Base-by-base conservation (phyloP, 2,113 vertebrate species). In the Solea solea region DNA sequence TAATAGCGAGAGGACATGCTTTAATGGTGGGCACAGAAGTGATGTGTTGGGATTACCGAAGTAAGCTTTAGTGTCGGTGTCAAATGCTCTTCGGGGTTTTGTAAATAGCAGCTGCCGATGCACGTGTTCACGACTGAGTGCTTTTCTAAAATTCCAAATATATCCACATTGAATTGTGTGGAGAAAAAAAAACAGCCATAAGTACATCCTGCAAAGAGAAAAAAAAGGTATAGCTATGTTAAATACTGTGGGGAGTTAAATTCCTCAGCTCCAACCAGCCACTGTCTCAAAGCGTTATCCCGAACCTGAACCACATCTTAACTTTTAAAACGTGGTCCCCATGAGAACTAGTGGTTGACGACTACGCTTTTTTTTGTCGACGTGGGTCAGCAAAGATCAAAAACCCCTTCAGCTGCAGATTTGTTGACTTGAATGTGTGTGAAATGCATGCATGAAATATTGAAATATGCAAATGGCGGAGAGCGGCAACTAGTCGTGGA, bases 221-320 rank as follows among this genome's bases (percentile, higher is more conserved):
- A 34, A 34, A 34, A 34, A 34, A 34, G 34, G 3, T 34, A 34
- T 34, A n/a, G 9, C 27, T 58, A 64, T 60, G 44, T 69, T 51
- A 46, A 70, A 78, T 48, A 46, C 44, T 46, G 14, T 56, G 2
- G 64, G 57, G 71, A 68, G 67, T 59, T 60, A 58, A 50, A 55
- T 58, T 50, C 49, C 49, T 16, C 5, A n/a, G 49, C 49, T 16
- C 49, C 28, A 48, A 21, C 16, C 40, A 65, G 63, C 56, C 39
- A n/a, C 53, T 25, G 39, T 56, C 48, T 34, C 9, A 48, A 34
- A 34, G 34, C 34, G 34, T 34, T 34, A 34, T 34, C 5, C 5
- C 34, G 3, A 34, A 34, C 34, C 34, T 34, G 3, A 34, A 34
- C 34, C 34, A 34, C 1, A 34, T 34, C 5, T 2, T 34, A 4